These are phyloP conservation scores for Leuctra nigra DNA, from an alignment of 2,888 invertebrate genomes.

Conservation along the genomic window DNA sequence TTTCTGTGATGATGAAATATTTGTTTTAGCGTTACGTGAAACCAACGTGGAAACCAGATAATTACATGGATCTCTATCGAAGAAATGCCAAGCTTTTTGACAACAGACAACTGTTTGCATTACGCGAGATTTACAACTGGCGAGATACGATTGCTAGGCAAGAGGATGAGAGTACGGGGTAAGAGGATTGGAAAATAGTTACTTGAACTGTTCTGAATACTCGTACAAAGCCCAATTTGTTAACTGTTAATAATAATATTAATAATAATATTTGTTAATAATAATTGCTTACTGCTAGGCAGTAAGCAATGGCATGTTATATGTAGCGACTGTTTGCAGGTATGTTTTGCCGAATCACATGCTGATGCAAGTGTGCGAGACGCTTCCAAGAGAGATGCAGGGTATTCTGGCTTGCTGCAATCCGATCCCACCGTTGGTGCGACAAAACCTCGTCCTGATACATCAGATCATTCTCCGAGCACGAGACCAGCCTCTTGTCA, in stretches of 20 bases:
- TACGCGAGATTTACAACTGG: constrained; percentile 80
- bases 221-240: no score
- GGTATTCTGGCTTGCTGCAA: constrained; percentile 90
- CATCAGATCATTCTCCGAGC: constrained; percentile 64
- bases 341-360: constrained; percentile 95
- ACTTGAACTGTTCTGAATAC: no score
- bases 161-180: constrained; percentile 87
- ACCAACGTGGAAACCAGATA: constrained; percentile 58
- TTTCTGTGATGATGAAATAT: no score
- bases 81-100: constrained; percentile 77
- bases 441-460: constrained; percentile 48
- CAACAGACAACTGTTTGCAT: constrained; percentile 74
- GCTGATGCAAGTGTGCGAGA: constrained; percentile 83
- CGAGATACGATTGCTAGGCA: constrained; percentile 74
- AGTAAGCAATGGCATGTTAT: no score
- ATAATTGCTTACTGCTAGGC: no score
- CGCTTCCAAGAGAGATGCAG: constrained; percentile 83
- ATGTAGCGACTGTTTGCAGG: constrained; percentile 42
- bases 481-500: constrained; percentile 58
- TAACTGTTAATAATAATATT: no score
- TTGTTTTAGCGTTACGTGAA: constrained; percentile 74
- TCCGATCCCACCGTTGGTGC: constrained; percentile 77
- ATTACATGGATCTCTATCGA: constrained; percentile 67
- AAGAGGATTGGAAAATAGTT: no score
- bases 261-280: no score